Evolutionary conservation across 2,888 invertebrate genomes (phyloP).

Genomic region (Drosophila atroscutellata): DNA sequence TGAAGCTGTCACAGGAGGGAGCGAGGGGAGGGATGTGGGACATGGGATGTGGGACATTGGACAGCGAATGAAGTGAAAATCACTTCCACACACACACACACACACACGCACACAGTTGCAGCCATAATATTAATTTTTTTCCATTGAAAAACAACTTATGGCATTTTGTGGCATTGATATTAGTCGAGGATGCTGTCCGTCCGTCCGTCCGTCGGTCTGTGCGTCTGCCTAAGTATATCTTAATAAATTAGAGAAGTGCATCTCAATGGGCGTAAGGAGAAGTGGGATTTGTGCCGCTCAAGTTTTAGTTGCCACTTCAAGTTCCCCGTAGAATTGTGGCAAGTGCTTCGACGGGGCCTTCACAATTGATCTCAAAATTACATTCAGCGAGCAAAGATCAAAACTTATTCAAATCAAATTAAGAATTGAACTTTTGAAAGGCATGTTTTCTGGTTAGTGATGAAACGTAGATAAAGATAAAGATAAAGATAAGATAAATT

Average conservation of each 20-base stretch:
- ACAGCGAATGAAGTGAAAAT: slow-evolving; percentile 72
- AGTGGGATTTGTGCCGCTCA: slow-evolving; percentile 2
- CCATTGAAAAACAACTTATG: slow-evolving; percentile 73
- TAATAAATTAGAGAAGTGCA: slow-evolving; percentile 39
- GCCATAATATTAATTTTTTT: slow-evolving; percentile 55
- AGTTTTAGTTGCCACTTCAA: slow-evolving; percentile 15
- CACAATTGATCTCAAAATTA: background rate
- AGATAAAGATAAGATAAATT: no score
- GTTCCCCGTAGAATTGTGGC: background rate
- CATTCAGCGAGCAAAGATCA: background rate
- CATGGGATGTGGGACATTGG: slow-evolving; percentile 22
- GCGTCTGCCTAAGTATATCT: slow-evolving; percentile 38
- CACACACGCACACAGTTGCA: slow-evolving; percentile 18
- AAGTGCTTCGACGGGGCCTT: slow-evolving; percentile 2
- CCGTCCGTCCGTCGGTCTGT: slow-evolving; percentile 4
- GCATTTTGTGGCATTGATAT: slow-evolving; percentile 44
- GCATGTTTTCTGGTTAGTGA: no score
- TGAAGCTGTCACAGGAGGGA: slow-evolving; percentile 65
- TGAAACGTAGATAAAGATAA: no score
- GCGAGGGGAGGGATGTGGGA: slow-evolving; percentile 12
- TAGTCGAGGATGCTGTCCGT: slow-evolving; percentile 23
- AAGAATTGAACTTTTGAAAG: no score
- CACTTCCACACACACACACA: slow-evolving; percentile 50
- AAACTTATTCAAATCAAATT: background rate
- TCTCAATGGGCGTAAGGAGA: background rate